Base-by-base conservation (phyloP, 2,113 vertebrate species). In the Hucho hucho region DNA sequence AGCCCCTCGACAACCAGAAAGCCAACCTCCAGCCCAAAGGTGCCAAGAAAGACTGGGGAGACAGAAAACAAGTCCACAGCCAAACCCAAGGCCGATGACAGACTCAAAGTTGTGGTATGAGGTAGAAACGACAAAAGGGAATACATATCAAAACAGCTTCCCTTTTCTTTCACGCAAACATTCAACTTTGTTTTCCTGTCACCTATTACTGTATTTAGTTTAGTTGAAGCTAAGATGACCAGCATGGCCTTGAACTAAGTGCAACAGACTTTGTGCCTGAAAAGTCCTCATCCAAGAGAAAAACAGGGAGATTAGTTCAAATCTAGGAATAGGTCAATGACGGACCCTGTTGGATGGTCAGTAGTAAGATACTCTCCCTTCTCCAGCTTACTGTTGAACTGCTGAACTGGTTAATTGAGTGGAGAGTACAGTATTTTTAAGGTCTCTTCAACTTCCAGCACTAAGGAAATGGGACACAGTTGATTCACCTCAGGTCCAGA, bases 1-100 rank as follows among this genome's bases (percentile, higher is more conserved):
- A 98, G 96, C 77, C 97, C 97, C 46, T 96, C 96, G 89, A 81
- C 89, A 18, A 32, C 75, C 28, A 93, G 65, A 67, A 67, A 67
- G 29, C 3, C 65, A 6, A 37, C 14, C 29, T 67, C 65, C 29
- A 67, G 65, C 65, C 93, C 95, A 69, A 97, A 94, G 86, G 88
- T 92, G 24, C 71, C 86, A 28, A 89, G 90, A 79, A 96, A 91
- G 83, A 81, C 81, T 11, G 92, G 91, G 66, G 94, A 95, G 78
- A 64, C 86, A 1, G 91, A 95, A 29, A 70, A 95, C 37, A 72
- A 81, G 2, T 71, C 83, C 72, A 70, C 78, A 26, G 59, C 37
- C 68, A 95, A 90, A 84, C 69, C 79, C 4, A 91, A 87, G 65
- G 78, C 89, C 65, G 81, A 84, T 84, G 91, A 93, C 86, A 90